Base-by-base conservation (phyloP, 2,888 invertebrate genomes). In the Sialis fuliginosa region DNA sequence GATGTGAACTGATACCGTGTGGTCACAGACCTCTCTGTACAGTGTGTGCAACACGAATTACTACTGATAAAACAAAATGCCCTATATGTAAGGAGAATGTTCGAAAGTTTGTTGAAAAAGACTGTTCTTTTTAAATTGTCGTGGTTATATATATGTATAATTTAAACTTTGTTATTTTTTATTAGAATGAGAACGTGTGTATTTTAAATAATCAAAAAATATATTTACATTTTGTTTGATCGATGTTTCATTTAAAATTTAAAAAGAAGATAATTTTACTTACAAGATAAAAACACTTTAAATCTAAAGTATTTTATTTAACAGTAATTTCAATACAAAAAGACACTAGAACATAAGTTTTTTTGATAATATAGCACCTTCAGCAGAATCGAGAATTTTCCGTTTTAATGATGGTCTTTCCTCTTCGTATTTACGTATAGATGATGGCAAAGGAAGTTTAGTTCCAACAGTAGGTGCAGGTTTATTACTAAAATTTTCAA, bases 391-490 rank as follows among this genome's bases (percentile, higher is more conserved):
- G 40, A 81, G 59, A 33, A 84, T 67, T 65, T 88, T 88, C 53
- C 88, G 71, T 62, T 88, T 88, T 39, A 85, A 68, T 43, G 79
- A 79, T 7, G 80, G 79, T 54, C 75, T 78, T 51, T 80, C 77
- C 3, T 64, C 57, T 53, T 81, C 77, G 44, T 72, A 65, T 60
- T 72, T 75, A 52, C 68, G 67, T 47, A 85, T 67, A 55, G 68
- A 73, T 12, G 77, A 71, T 2, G 89, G 88, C 58, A 85, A 69
- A 1, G 95, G 95, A 46, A 95, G 64, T 60, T 84, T 84, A n/a
- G 75, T 65, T 2, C 89, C 89, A 6, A 83, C 68, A 0, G 91
- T 82, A 0, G 95, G 92, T 6, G 85, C 77, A 4, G 95, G 96
- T 62, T 86, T 87, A 60, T 87, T 92, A 54, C 81, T 78, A 63